These are phyloP conservation scores for Vulpes vulpes DNA, from an alignment of 2,113 vertebrate genomes.

Conservation along the genomic window DNA sequence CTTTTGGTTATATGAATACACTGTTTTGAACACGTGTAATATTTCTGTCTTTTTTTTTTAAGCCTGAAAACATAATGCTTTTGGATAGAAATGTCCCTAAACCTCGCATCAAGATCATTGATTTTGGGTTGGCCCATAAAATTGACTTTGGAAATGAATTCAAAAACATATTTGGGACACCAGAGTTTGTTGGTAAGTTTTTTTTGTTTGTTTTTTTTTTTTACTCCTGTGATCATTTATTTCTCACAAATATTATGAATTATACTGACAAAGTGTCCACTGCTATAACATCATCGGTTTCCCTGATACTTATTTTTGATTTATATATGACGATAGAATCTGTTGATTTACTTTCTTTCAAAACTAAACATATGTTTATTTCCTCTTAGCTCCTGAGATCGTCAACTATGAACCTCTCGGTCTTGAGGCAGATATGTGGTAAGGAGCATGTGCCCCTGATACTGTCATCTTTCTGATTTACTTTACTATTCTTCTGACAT, in stretches of 20 bases:
- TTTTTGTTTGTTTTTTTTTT: neutral
- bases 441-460: conserved; percentile 82
- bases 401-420: conserved; percentile 99
- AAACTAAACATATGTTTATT: conserved; percentile 73
- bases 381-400: conserved; percentile 96
- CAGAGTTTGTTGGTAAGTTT: conserved; percentile 98
- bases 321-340: neutral
- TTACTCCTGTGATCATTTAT: conserved; percentile 42
- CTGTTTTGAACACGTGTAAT: neutral
- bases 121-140: conserved; percentile 98
- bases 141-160: conserved; percentile 99
- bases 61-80: conserved; percentile 99
- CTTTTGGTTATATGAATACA: neutral
- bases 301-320: neutral
- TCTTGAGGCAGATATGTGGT: conserved; percentile 99
- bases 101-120: conserved; percentile 98
- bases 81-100: conserved; percentile 95
- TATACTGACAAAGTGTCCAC: neutral
- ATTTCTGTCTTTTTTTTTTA: conserved; percentile 68
- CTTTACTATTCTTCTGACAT: conserved; percentile 67
- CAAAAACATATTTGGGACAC: conserved; percentile 99
- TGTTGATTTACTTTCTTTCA: neutral
- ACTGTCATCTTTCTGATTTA: neutral
- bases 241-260: neutral
- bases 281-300: neutral